phyloP scores from a whole-genome alignment of 2,113 vertebrate species.

The Galeopterus variegatus region DNA sequence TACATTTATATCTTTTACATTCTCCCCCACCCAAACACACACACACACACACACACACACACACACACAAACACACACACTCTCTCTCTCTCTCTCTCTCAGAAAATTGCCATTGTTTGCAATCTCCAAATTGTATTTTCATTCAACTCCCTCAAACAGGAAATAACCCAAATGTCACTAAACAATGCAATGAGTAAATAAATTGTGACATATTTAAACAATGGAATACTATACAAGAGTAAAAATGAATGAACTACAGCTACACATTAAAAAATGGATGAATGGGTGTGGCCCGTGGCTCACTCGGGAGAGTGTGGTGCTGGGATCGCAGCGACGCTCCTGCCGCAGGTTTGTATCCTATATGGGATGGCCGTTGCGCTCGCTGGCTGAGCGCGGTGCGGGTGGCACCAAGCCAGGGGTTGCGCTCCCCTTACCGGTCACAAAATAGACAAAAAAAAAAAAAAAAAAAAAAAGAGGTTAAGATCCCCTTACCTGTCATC shows the following conservation, averaged over 20 bases:
- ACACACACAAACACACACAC: too few relatives aligned
- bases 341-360: too few relatives aligned
- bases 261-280: background rate
- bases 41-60: background rate
- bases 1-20: background rate
- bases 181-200: background rate
- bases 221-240: background rate
- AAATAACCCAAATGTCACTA: background rate
- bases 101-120: background rate
- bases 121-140: background rate
- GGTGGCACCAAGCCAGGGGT: too few relatives aligned
- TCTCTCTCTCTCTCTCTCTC: background rate
- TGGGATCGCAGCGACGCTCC: too few relatives aligned
- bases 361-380: too few relatives aligned
- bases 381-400: too few relatives aligned
- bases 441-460: too few relatives aligned
- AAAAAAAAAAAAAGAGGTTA: too few relatives aligned
- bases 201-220: background rate
- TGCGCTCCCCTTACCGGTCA: too few relatives aligned
- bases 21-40: background rate
- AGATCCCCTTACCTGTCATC: too few relatives aligned
- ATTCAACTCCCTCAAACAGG: background rate
- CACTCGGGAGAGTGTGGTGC: too few relatives aligned
- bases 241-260: background rate
- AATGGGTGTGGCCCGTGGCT: background rate